Conservation (phyloP, 2,113 vertebrate genomes). For the Halichoeres trimaculatus region DNA sequence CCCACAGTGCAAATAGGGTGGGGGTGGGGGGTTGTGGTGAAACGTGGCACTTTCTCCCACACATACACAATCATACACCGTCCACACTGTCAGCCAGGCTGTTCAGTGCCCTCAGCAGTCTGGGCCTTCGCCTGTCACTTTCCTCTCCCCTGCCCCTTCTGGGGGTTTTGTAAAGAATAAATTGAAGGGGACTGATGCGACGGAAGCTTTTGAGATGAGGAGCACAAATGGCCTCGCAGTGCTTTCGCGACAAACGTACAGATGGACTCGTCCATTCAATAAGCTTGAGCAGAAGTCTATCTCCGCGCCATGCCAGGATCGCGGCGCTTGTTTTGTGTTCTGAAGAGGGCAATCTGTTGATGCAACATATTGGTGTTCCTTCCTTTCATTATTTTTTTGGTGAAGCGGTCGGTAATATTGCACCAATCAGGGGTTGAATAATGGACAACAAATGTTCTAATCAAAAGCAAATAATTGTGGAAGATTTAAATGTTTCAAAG, state of each 20-base stretch:
- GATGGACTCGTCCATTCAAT: conserved; percentile 80
- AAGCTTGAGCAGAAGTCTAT: conserved; percentile 76
- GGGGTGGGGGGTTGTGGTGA: conserved; percentile 44
- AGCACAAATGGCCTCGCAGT: conserved; percentile 71
- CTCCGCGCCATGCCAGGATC: conserved; percentile 62
- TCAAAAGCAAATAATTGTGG: conserved; percentile 19
- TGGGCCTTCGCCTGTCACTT: conserved; percentile 73
- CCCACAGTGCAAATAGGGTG: conserved; percentile 48
- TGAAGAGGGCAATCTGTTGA: conserved; percentile 74
- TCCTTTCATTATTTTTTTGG: conserved; percentile 19
- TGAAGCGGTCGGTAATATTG: conserved; percentile 10
- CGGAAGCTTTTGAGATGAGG: conserved; percentile 74
- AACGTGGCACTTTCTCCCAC: conserved; percentile 70
- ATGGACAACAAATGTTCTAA: conserved; percentile 28
- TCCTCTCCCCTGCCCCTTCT: conserved; percentile 59
- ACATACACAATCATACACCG: conserved; percentile 37
- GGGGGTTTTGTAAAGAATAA: conserved; percentile 88
- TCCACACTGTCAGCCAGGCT: conserved; percentile 71
- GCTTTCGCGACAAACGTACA: conserved; percentile 66
- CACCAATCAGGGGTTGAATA: conserved; percentile 29
- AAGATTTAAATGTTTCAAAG: conserved; percentile 19
- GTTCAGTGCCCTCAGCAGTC: conserved; percentile 75
- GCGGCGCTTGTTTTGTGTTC: conserved; percentile 72
- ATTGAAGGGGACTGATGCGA: conserved; percentile 81
- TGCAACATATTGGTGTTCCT: conserved; percentile 63